Base-by-base conservation (phyloP, 2,113 vertebrate species). In the Ranitomeya imitator region DNA sequence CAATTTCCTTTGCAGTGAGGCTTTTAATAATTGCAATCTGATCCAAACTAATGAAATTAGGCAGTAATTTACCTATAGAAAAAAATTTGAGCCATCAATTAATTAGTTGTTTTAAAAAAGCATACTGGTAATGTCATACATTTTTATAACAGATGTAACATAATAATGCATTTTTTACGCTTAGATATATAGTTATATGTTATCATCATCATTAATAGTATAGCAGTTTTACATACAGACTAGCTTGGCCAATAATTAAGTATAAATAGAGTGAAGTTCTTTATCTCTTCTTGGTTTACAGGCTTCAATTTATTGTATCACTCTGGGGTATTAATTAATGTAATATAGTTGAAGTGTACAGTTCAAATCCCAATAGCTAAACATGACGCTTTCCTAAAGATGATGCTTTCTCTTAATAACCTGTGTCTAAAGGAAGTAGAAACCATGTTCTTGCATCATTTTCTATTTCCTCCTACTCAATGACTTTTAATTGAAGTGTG, bases 401-500 rank as follows among this genome's bases (percentile, higher is more conserved):
- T 18, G 21, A 37, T 45, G 6, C 77, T 57, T 57, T 23, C 37
- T 65, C 67, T 77, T 78, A 84, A 83, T 78, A 45, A 21, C 8
- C 23, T 51, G n/a, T 37, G 54, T 74, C 73, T 79, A 89, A 89
- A 69, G 52, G 71, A 23, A 84, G 19, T 83, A 69, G 19, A 63
- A 80, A n/a, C n/a, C 60, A 16, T 19, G 37, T 88, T 67, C 81
- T 84, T 88, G 52, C 54, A 88, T 52, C 21, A 88, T 74, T 76
- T 54, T 54, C 51, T 45, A 51, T 63, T 51, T 74, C 76, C 51
- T 71, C 63, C 80, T 81, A 54, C 79, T 88, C 57, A 8, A 37
- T 37, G 79, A 59, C 81, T 78, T 78, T 79, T 60, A 88, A 79
- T 88, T 78, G 71, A 84, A 83, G 82, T 45, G 63, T 61, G 54